These are phyloP conservation scores for Sterna hirundo DNA, from an alignment of 2,113 vertebrate genomes.

Conservation along the genomic window DNA sequence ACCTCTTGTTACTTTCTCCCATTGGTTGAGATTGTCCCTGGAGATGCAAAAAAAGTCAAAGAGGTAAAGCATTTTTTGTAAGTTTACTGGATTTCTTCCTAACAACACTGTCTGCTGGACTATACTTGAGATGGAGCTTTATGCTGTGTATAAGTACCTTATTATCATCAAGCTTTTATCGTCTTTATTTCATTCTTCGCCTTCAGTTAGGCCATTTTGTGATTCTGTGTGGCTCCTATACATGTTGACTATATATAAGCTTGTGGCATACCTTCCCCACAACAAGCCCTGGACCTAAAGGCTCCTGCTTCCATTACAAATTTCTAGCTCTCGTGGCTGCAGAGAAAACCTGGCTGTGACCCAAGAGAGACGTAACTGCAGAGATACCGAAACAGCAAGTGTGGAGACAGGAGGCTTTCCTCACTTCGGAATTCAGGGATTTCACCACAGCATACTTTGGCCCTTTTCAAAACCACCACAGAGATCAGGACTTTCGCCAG, in stretches of 20 bases:
- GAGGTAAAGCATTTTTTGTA: neutral
- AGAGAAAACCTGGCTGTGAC: neutral
- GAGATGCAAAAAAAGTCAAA: neutral
- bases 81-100: neutral
- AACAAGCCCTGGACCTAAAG: neutral
- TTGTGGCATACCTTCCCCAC: neutral
- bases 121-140: neutral
- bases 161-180: neutral
- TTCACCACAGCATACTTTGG: neutral
- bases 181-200: neutral
- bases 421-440: neutral
- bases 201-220: neutral
- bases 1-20: slow-evolving; percentile 91
- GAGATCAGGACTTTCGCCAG: neutral
- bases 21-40: slow-evolving; percentile 93
- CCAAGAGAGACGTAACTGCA: neutral
- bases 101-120: neutral
- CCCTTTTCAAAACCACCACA: neutral
- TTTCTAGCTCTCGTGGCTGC: neutral
- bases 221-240: neutral
- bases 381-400: neutral
- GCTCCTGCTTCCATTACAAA: neutral
- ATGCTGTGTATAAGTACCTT: neutral
- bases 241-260: neutral
- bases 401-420: neutral